phyloP scores from a whole-genome alignment of 2,888 invertebrate species.

The Alviniconcha strummeri region DNA sequence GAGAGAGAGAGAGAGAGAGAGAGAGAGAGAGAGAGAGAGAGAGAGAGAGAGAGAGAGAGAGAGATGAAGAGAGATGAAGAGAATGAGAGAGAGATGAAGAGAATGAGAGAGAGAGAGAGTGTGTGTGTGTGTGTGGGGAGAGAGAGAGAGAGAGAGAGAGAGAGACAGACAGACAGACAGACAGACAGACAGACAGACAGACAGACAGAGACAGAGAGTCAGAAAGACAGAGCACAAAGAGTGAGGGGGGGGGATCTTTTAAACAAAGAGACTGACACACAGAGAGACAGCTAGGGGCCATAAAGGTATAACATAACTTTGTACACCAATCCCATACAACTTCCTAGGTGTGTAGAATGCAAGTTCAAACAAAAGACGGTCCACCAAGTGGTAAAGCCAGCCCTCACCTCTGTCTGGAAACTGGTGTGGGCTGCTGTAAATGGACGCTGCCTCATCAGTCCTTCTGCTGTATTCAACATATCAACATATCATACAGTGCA shows the following conservation, averaged over 20 bases:
- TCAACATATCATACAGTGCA: no score
- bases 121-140: no score
- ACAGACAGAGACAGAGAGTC: background rate
- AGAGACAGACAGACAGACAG: background rate
- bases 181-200: background rate
- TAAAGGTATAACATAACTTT: no score
- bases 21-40: background rate
- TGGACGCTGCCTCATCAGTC: background rate
- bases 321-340: no score
- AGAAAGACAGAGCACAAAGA: no score
- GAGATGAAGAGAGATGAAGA: constrained; percentile 24
- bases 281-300: no score
- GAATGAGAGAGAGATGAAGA: constrained; percentile 8
- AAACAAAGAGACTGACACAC: no score
- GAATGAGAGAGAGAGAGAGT: background rate
- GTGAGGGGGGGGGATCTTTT: no score
- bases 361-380: no score
- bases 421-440: constrained; percentile 18
- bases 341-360: no score
- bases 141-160: background rate
- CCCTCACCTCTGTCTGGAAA: constrained; percentile 22
- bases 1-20: background rate
- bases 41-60: background rate
- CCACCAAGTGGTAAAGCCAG: no score
- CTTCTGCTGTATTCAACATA: background rate